These are phyloP conservation scores for Setophaga kirtlandii DNA, from an alignment of 2,113 vertebrate genomes.

Conservation along the genomic window DNA sequence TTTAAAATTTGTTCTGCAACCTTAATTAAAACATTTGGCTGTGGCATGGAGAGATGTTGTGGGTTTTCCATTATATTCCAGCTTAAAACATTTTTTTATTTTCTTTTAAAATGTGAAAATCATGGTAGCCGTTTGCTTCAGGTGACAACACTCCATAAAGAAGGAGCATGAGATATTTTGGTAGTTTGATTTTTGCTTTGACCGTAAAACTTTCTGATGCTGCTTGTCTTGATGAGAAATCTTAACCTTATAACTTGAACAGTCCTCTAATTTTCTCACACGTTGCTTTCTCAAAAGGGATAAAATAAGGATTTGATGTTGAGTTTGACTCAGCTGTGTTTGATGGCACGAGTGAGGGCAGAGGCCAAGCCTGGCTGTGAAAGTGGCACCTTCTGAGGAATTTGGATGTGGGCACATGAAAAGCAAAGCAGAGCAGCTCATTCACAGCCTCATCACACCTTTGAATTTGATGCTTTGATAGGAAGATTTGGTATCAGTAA, in stretches of 20 bases:
- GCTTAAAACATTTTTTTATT: background rate
- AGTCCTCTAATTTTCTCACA: background rate
- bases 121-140: background rate
- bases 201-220: background rate
- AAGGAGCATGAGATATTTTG: background rate
- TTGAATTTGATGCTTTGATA: background rate
- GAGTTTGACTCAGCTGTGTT: background rate
- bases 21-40: background rate
- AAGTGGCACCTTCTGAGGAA: background rate
- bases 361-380: background rate
- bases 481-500: background rate
- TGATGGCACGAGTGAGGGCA: background rate
- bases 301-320: background rate
- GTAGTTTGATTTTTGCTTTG: background rate
- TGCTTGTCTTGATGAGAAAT: background rate
- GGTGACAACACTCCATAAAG: background rate
- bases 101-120: background rate
- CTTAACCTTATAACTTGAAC: background rate
- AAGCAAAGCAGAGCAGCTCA: background rate
- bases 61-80: background rate
- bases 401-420: background rate
- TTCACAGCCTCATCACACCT: background rate
- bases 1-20: background rate
- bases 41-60: background rate
- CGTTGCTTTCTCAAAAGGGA: background rate